Conservation (phyloP, 2,888 invertebrate genomes). For the Selenia dentaria region DNA sequence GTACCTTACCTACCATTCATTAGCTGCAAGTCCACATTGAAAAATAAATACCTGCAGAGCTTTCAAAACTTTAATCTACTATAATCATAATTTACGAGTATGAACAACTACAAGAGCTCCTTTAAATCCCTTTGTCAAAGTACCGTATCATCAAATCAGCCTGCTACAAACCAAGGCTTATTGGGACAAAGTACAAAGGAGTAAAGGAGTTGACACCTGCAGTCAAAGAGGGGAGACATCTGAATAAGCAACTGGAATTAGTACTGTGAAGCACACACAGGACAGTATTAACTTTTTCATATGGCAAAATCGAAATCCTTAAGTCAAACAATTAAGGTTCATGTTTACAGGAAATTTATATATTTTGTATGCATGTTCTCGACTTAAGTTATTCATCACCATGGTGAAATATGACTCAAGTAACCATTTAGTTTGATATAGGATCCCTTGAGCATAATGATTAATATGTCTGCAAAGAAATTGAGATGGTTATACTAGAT, state of each 20-base stretch:
- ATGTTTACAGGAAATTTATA: conserved; percentile 3
- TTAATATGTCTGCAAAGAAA: conserved; percentile 36
- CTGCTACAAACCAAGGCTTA: no score
- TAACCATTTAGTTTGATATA: conserved; percentile 41
- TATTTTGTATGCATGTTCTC: conserved; percentile 6
- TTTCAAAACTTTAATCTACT: conserved; percentile 51
- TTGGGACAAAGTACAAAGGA: neutral
- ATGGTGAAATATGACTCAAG: conserved; percentile 51
- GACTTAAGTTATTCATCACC: conserved; percentile 20
- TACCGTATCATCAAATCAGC: no score
- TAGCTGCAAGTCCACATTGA: conserved; percentile 1
- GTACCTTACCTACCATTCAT: neutral
- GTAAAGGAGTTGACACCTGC: neutral
- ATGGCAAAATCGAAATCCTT: neutral
- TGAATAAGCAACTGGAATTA: conserved; percentile 66
- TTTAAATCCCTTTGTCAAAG: no score
- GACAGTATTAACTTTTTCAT: conserved; percentile 1
- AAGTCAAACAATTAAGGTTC: conserved; percentile 5
- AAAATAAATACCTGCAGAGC: conserved; percentile 18
- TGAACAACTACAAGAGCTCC: no score
- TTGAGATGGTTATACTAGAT: conserved; percentile 3
- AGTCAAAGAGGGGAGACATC: conserved; percentile 50
- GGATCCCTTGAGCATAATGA: conserved; percentile 40
- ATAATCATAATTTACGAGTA: conserved; percentile 64
- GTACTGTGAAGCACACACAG: conserved; percentile 43